Percentiles rank a stretch among this genome's conserved stretches.
These are phyloP conservation scores for Microtus richardsoni DNA, from an alignment of 2,113 vertebrate species.

Conservation along the genomic window DNA sequence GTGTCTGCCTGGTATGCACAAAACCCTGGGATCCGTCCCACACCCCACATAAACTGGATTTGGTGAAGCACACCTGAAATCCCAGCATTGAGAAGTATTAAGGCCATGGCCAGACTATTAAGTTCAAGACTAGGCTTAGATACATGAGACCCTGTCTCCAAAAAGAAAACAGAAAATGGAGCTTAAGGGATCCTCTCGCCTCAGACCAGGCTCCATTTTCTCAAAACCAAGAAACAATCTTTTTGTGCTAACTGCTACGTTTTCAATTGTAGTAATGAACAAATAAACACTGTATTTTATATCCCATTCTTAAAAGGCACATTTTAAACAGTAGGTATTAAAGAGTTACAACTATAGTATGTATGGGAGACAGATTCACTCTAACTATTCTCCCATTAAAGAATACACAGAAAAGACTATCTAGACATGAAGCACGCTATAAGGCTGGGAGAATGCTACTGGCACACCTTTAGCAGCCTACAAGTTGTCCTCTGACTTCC, in stretches of 20 bases:
- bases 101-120: not conserved
- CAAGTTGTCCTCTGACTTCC: not conserved
- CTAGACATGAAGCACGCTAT: not conserved
- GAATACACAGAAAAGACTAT: conserved; percentile 33
- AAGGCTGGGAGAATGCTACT: not conserved
- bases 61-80: not conserved
- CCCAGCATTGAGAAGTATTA: too few species aligned
- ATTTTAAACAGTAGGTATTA: not conserved
- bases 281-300: conserved; percentile 39
- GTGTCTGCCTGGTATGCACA: not conserved
- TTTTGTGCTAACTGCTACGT: conserved; percentile 10
- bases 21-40: not conserved
- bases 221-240: not conserved
- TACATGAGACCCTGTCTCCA: not conserved
- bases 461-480: too few species aligned
- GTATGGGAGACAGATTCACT: not conserved
- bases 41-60: not conserved
- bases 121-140: not conserved
- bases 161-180: not conserved
- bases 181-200: too few species aligned
- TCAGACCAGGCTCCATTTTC: too few species aligned
- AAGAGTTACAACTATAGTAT: not conserved
- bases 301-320: not conserved
- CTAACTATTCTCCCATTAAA: not conserved
- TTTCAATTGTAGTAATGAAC: conserved; percentile 29